Evolutionary conservation across 2,888 invertebrate genomes (phyloP).

Genomic region (Stenodema calcarata): DNA sequence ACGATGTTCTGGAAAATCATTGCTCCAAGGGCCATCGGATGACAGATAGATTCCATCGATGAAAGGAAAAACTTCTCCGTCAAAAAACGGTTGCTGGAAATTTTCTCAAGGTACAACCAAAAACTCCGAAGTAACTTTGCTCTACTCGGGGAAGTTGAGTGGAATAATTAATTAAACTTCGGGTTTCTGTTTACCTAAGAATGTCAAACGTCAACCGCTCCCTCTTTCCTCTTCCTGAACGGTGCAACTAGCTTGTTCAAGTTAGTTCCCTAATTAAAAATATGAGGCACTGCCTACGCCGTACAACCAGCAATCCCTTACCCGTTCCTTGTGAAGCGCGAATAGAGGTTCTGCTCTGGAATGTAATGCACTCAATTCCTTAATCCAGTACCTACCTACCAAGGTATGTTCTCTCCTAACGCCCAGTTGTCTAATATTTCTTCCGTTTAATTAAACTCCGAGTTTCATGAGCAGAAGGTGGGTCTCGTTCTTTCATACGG

Average conservation of each 20-base stretch:
- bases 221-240: not conserved
- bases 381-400: not conserved
- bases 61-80: not conserved
- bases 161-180: constrained; percentile 11
- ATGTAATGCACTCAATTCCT: not conserved
- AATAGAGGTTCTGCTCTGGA: not conserved
- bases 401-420: not conserved
- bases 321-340: not conserved
- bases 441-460: constrained; percentile 14
- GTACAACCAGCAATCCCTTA: not conserved
- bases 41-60: too few relatives aligned
- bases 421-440: not conserved
- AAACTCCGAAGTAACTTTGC: not conserved
- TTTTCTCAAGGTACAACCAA: not conserved
- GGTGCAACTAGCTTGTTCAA: not conserved
- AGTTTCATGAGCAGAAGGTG: too few relatives aligned
- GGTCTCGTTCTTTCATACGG: too few relatives aligned
- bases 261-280: constrained; percentile 1
- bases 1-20: too few relatives aligned
- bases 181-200: constrained; percentile 15
- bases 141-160: not conserved
- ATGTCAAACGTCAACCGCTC: not conserved
- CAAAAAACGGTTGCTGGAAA: not conserved
- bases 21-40: too few relatives aligned
- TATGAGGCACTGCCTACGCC: not conserved